Evolutionary conservation across 1,140 invertebrate species (phyloP), one percentile per base, ranked within the genome.

Genomic region (Helicorthomorpha holstii): DNA sequence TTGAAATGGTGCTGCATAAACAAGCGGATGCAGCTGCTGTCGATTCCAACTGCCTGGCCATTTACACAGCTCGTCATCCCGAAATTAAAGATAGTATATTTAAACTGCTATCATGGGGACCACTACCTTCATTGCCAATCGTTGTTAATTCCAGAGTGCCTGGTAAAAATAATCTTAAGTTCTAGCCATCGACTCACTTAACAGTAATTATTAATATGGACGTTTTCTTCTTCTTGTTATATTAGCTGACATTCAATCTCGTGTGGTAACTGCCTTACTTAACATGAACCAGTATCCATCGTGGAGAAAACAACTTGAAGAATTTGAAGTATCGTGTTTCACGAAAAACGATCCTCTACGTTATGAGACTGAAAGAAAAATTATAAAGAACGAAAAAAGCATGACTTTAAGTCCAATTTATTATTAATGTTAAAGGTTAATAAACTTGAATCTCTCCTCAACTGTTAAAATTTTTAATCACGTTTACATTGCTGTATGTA

Each of bases 21-120:
- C 69, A 73, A 65, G 75, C 71, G 14, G 75, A 77, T 56, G 76
- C 74, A 59, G 73, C 77, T 16, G 72, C 76, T 23, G 72, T 80
- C 16, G 76, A 78, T 63, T 74, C 77, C 1, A 74, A 72, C 41
- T 72, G 73, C 22, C 64, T 79, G 2, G 58, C 71, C 2, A 71
- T 70, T 54, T 71, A 71, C 45, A 69, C 76, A 57, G 71, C 71
- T 48, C 68, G 66, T 56, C 71, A 78, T 66, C 72, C 74, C 47
- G 71, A 75, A 58, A 66, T 69, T 21, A 67, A 68, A 7, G 71
- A 73, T 58, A 73, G 77, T 51, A 65, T 80, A 34, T 62, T 66
- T 26, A 67, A 73, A 1, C 61, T 78, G 49, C 70, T 71, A 54
- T 76, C 75, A n/a, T 64, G 77, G 54, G 77, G 77, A 42, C 72